phyloP scores from a whole-genome alignment of 2,888 invertebrate genomes.

The Seladonia tumulorum region DNA sequence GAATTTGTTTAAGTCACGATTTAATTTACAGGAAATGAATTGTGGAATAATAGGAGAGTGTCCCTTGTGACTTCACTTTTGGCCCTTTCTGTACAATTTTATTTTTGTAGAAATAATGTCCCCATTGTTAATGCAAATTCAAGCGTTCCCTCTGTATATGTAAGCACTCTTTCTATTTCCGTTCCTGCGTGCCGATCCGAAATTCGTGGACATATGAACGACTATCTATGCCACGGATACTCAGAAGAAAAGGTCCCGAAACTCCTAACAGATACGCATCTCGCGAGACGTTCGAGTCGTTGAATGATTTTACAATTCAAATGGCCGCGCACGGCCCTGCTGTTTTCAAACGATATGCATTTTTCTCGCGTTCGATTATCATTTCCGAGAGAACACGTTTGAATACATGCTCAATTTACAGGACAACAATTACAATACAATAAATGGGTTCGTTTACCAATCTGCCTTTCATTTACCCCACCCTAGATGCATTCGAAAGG shows the following conservation, averaged over 20 bases:
- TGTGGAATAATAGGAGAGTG: not conserved
- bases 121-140: conserved; percentile 5
- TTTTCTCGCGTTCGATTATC: conserved; percentile 28
- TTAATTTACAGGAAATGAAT: not conserved
- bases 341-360: conserved; percentile 7
- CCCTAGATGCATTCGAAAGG: not conserved
- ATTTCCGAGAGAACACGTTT: conserved; percentile 12
- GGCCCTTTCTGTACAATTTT: not conserved
- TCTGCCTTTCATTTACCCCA: not conserved
- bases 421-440: conserved; percentile 27
- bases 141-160: not conserved
- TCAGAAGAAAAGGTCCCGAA: not conserved
- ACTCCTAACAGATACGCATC: conserved; percentile 17
- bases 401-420: conserved; percentile 27
- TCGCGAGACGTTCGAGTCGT: not conserved
- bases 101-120: conserved; percentile 34
- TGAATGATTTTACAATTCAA: conserved; percentile 45
- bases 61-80: not conserved
- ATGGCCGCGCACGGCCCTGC: not conserved
- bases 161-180: conserved; percentile 8
- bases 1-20: not conserved
- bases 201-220: not conserved
- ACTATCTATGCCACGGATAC: not conserved
- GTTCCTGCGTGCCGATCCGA: not conserved
- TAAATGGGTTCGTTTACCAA: conserved; percentile 42